Evolutionary conservation across 1,140 invertebrate species (phyloP).

Genomic region (Nebria ingens): DNA sequence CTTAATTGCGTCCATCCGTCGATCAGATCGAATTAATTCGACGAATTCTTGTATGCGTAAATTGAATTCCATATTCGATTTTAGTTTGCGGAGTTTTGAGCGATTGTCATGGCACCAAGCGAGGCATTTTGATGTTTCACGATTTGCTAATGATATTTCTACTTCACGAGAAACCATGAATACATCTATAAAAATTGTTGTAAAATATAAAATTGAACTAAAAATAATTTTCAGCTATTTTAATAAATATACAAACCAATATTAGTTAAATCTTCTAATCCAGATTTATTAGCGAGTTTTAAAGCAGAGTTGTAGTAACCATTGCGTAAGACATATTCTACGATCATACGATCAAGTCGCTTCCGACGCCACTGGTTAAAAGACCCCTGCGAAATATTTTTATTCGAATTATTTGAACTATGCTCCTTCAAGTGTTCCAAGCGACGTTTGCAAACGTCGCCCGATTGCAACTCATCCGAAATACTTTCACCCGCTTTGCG

Average conservation of each 20-base stretch:
- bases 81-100: constrained; percentile 88
- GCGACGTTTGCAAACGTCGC: constrained; percentile 74
- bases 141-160: constrained; percentile 61
- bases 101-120: constrained; percentile 96
- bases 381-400: constrained; percentile 38
- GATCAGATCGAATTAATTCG: constrained; percentile 80
- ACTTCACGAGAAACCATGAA: constrained; percentile 86
- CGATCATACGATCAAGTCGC: constrained; percentile 85
- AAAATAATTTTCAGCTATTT: not conserved
- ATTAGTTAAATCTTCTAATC: constrained; percentile 84
- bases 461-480: constrained; percentile 79
- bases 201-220: not conserved
- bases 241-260: constrained; percentile 49
- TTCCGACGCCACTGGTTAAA: constrained; percentile 77
- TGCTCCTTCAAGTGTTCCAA: constrained; percentile 90
- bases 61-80: constrained; percentile 85
- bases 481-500: constrained; percentile 90
- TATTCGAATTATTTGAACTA: constrained; percentile 33
- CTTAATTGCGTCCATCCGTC: constrained; percentile 81
- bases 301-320: constrained; percentile 92
- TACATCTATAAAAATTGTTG: constrained; percentile 59
- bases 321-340: constrained; percentile 91
- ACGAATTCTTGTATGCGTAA: constrained; percentile 88
- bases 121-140: constrained; percentile 82
- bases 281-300: constrained; percentile 69